Evolutionary conservation across 2,888 invertebrate genomes (phyloP).

Genomic region (Steromphala cineraria): DNA sequence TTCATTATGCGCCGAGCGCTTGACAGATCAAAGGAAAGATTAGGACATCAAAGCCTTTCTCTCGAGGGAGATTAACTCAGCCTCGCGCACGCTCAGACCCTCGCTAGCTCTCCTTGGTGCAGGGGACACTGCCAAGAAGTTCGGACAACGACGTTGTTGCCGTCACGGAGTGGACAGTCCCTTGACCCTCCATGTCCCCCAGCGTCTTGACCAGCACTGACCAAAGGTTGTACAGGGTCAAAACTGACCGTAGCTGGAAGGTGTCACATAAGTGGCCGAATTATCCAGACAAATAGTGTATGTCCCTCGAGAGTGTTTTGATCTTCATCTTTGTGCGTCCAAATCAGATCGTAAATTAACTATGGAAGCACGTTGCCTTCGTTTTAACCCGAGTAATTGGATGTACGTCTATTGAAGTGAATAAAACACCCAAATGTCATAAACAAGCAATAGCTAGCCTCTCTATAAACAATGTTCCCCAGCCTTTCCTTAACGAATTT

Average conservation of each 20-base stretch:
- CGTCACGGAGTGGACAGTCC: neutral
- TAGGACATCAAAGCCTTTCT: neutral
- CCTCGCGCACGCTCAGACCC: neutral
- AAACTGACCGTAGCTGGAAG: neutral
- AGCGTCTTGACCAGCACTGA: neutral
- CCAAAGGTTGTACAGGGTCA: neutral
- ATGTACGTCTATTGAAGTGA: no score
- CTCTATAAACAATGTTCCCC: no score
- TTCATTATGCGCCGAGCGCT: constrained; percentile 2
- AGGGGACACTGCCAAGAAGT: neutral
- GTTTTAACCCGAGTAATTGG: no score
- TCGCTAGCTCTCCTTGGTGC: neutral
- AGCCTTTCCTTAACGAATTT: no score
- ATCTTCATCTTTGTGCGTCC: neutral
- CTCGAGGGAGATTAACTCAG: neutral
- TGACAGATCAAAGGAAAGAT: constrained; percentile 8
- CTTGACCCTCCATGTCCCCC: neutral
- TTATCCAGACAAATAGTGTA: neutral
- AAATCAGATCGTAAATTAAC: no score
- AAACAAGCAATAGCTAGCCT: no score
- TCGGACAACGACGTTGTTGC: neutral
- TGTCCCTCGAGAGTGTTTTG: neutral
- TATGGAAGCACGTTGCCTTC: no score
- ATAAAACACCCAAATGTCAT: no score
- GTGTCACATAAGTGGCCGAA: neutral